Percentiles rank a stretch among this genome's conserved stretches.
These are phyloP conservation scores for Tolypeutes matacus DNA, from an alignment of 2,797 vertebrate genomes.

Conservation along the genomic window DNA sequence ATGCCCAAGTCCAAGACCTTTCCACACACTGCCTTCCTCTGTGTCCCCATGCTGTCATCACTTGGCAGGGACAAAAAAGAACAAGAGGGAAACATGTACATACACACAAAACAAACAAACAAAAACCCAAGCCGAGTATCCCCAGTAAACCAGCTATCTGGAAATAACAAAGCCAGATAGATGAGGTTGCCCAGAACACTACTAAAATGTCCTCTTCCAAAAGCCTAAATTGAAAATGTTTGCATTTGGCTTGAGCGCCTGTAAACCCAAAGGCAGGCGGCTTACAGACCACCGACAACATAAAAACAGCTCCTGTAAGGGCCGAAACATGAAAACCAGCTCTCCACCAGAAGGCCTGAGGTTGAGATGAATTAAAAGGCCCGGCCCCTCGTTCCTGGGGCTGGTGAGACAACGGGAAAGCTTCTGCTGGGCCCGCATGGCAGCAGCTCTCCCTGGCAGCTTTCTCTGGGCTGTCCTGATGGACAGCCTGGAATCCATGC, in stretches of 20 bases:
- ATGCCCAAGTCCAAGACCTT: background rate
- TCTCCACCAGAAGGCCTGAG: constrained; percentile 77
- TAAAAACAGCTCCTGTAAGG: constrained; percentile 30
- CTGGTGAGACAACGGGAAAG: constrained; percentile 75
- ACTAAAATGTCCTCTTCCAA: constrained; percentile 45
- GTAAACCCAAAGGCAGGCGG: constrained; percentile 57
- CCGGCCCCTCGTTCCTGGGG: constrained; percentile 74
- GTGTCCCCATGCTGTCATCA: background rate
- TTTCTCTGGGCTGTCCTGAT: background rate
- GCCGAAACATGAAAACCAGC: constrained; percentile 57
- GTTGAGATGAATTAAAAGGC: constrained; percentile 75
- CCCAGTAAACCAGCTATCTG: constrained; percentile 38
- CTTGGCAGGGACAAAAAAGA: background rate
- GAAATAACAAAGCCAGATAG: constrained; percentile 59
- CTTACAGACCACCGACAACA: constrained; percentile 5
- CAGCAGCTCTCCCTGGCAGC: constrained; percentile 63
- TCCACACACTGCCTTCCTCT: background rate
- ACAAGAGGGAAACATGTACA: background rate
- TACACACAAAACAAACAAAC: background rate
- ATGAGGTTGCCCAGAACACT: constrained; percentile 26
- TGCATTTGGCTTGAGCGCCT: constrained; percentile 42
- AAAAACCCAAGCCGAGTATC: background rate
- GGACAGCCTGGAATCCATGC: constrained; percentile 44
- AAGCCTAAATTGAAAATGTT: constrained; percentile 63
- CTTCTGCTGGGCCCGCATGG: constrained; percentile 79